Evolutionary conservation across 2,797 vertebrate genomes (phyloP).

Genomic region (Silurus aristotelis): DNA sequence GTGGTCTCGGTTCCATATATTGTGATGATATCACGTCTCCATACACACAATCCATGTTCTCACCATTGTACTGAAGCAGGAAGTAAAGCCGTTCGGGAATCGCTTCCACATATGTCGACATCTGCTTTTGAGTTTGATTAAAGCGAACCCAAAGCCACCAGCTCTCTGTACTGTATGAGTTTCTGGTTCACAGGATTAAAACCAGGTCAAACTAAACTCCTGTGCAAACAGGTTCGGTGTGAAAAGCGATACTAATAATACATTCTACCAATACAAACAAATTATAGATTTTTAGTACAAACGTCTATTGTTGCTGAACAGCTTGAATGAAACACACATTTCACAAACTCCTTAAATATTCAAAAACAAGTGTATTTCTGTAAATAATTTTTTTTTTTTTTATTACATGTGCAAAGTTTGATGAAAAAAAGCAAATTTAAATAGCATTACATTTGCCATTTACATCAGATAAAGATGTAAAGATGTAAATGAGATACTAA

Average conservation of each 20-base stretch:
- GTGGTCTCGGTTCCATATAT: not conserved
- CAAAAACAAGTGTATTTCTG: no score
- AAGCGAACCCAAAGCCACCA: not conserved
- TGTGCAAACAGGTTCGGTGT: not conserved
- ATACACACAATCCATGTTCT: not conserved
- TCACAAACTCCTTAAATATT: not conserved
- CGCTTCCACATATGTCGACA: not conserved
- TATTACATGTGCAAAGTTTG: no score
- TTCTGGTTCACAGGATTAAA: not conserved
- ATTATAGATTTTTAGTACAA: not conserved
- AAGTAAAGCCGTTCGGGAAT: not conserved
- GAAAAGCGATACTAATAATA: no score
- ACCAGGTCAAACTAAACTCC: no score
- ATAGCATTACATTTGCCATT: no score
- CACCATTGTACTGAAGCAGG: conserved; percentile 12
- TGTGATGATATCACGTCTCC: not conserved
- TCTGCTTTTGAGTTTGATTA: not conserved
- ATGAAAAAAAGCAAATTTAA: no score
- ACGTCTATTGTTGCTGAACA: not conserved
- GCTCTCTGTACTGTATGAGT: not conserved
- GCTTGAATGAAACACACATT: not conserved
- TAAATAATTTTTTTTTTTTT: no score
- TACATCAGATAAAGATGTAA: no score
- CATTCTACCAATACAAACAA: not conserved
- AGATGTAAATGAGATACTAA: no score